A percentile compares a stretch with the other conserved stretches of the same genome.
Evolutionary conservation across 1,140 invertebrate genomes (phyloP).

Genomic region (Aethina tumida): DNA sequence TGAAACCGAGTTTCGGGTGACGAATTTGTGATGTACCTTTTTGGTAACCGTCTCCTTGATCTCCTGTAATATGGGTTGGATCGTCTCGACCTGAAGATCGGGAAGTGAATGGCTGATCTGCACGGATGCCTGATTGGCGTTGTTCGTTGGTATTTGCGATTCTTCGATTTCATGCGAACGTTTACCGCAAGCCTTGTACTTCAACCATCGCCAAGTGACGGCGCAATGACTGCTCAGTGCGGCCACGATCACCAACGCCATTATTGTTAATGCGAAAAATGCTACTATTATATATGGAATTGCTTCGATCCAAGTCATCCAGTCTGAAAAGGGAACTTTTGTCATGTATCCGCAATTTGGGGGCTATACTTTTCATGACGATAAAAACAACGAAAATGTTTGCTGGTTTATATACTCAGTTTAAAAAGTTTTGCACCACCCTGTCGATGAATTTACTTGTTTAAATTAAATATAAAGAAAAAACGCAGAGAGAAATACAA

Average conservation of each 20-base stretch:
- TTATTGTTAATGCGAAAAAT: constrained; percentile 46
- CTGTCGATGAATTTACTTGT: too few species aligned
- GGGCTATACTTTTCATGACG: too few species aligned
- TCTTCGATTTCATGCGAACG: constrained; percentile 46
- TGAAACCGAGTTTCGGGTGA: neutral
- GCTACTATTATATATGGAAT: constrained; percentile 42
- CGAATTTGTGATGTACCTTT: constrained; percentile 41
- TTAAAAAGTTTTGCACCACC: too few species aligned
- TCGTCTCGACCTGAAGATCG: constrained; percentile 59
- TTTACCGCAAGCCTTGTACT: constrained; percentile 43
- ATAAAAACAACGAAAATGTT: too few species aligned
- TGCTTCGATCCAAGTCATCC: constrained; percentile 37
- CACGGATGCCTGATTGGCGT: constrained; percentile 57
- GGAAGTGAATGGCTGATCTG: constrained; percentile 65
- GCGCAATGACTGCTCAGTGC: constrained; percentile 61
- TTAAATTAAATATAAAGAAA: too few species aligned
- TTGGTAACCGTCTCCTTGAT: constrained; percentile 52
- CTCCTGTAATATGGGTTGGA: constrained; percentile 61
- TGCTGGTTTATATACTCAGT: too few species aligned
- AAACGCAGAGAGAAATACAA: too few species aligned
- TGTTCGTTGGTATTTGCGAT: too few species aligned
- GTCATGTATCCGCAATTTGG: too few species aligned
- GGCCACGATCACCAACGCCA: constrained; percentile 54
- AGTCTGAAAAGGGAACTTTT: too few species aligned
- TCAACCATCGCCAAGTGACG: constrained; percentile 58